These are phyloP conservation scores for Todiramphus saurophagus DNA, from an alignment of 2,113 vertebrate species.

Conservation along the genomic window DNA sequence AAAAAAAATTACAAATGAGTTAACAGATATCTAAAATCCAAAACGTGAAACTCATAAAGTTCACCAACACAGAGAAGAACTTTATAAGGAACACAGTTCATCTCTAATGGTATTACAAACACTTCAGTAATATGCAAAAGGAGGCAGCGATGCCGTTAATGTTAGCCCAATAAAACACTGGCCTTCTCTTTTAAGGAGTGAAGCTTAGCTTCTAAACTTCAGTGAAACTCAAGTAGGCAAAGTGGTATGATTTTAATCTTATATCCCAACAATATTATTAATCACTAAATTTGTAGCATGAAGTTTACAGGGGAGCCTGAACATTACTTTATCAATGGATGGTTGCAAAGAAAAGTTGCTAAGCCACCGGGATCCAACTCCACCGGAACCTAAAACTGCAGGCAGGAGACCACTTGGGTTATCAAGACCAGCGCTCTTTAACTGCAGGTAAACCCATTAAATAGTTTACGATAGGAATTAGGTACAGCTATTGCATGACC, in stretches of 20 bases:
- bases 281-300: background rate
- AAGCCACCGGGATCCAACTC: background rate
- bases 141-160: background rate
- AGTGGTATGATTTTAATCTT: background rate
- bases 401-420: background rate
- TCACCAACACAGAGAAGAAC: background rate
- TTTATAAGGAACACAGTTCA: background rate
- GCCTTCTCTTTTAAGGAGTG: background rate
- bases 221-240: background rate
- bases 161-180: background rate
- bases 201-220: background rate
- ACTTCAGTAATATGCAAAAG: rapidly evolving
- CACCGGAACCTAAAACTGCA: background rate
- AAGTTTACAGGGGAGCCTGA: background rate
- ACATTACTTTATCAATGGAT: background rate
- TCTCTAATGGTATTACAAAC: background rate
- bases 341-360: background rate
- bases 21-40: background rate
- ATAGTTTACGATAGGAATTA: background rate
- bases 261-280: background rate
- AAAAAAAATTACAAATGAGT: background rate
- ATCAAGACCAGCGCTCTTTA: background rate
- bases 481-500: background rate
- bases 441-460: background rate
- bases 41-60: too few species aligned